A percentile compares a stretch with the other conserved stretches of the same genome.
Evolutionary conservation across 1,140 invertebrate genomes (phyloP).

Genomic region (Drosophila cardini): DNA sequence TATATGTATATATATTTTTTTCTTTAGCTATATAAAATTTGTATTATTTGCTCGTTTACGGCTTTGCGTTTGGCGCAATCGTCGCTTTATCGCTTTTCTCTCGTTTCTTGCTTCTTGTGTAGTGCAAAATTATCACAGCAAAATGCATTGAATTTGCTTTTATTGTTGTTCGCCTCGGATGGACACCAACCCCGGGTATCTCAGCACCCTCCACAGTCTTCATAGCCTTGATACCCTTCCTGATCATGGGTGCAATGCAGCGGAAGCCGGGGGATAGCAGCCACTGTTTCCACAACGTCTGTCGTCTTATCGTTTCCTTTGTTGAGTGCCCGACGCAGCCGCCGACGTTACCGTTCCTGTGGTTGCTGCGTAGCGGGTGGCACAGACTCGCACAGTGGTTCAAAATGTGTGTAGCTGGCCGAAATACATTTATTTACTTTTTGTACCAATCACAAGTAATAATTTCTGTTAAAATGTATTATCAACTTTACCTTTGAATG

Average conservation of each 20-base stretch:
- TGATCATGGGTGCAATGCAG: constrained; percentile 48
- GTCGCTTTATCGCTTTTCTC: constrained; percentile 27
- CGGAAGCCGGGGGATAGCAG: constrained; percentile 32
- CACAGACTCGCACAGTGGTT: constrained; percentile 46
- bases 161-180: constrained; percentile 69
- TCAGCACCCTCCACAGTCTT: not conserved
- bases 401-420: not conserved
- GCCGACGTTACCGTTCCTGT: constrained; percentile 32
- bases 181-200: constrained; percentile 26
- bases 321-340: constrained; percentile 56
- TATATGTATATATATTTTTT: constrained; percentile 3
- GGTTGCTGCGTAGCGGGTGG: constrained; percentile 48
- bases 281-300: constrained; percentile 4
- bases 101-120: constrained; percentile 59
- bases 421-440: no score
- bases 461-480: no score
- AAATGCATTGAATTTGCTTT: constrained; percentile 82
- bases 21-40: constrained; percentile 54
- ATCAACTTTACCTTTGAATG: no score
- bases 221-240: not conserved
- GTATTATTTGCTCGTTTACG: constrained; percentile 80
- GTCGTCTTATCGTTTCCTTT: constrained; percentile 75
- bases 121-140: constrained; percentile 79
- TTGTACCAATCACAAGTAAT: no score
- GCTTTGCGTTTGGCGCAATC: constrained; percentile 40